A percentile compares a stretch with the other conserved stretches of the same genome.
Evolutionary conservation across 2,113 vertebrate genomes (phyloP).

Genomic region (Mesitornis unicolor): DNA sequence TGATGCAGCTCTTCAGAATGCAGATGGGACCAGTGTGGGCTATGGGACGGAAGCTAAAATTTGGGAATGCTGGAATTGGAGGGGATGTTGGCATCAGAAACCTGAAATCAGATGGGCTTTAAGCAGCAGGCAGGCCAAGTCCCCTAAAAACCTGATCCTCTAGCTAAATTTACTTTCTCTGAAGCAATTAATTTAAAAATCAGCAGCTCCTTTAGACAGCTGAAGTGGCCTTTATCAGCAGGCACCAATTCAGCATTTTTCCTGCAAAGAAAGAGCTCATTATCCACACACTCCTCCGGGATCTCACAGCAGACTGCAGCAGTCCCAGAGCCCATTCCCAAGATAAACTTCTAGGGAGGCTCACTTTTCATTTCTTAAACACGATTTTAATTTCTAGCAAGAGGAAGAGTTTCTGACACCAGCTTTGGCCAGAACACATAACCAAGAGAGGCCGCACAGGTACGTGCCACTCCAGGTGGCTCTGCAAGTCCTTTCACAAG

Average conservation of each 20-base stretch:
- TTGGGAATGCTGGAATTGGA: fast-evolving
- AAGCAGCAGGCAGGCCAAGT: background rate
- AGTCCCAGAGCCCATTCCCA: background rate
- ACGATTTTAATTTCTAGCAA: background rate
- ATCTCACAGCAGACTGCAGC: background rate
- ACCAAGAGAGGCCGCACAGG: background rate
- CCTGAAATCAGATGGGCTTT: background rate
- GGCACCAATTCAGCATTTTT: background rate
- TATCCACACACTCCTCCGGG: background rate
- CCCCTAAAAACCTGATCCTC: no score
- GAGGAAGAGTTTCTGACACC: background rate
- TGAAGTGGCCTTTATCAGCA: background rate
- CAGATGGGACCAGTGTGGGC: background rate
- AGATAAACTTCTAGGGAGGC: background rate
- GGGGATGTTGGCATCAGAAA: background rate
- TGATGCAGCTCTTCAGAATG: background rate
- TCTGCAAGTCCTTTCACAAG: background rate
- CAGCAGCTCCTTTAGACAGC: background rate
- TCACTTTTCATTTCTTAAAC: background rate
- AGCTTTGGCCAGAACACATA: background rate
- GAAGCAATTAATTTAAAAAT: background rate
- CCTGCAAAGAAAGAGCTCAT: background rate
- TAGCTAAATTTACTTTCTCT: no score
- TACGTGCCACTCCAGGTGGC: background rate
- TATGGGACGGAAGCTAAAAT: background rate